These are phyloP conservation scores for Amphimallon solstitiale DNA, from an alignment of 2,888 invertebrate genomes.

Conservation along the genomic window DNA sequence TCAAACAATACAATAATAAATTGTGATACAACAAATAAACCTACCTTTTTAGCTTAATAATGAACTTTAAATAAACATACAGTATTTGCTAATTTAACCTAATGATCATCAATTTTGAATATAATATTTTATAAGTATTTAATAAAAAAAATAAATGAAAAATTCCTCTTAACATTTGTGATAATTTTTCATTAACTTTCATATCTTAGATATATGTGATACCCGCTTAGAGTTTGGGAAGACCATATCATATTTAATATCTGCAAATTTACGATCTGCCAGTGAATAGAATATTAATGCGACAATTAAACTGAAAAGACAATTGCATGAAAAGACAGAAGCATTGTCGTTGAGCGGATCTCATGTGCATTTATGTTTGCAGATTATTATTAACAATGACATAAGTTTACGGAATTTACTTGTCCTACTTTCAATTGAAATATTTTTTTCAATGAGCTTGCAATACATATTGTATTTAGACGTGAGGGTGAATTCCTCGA, in stretches of 20 bases:
- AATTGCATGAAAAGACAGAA: constrained; percentile 27
- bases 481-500: neutral
- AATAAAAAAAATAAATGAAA: constrained; percentile 24
- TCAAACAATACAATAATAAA: no score
- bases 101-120: no score
- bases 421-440: constrained; percentile 23
- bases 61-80: no score
- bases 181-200: constrained; percentile 20
- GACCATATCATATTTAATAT: constrained; percentile 22
- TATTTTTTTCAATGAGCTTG: constrained; percentile 14
- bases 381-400: constrained; percentile 29
- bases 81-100: no score
- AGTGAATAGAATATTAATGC: constrained; percentile 19
- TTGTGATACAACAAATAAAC: no score
- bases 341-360: constrained; percentile 6
- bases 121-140: neutral
- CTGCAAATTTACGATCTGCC: constrained; percentile 17
- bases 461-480: no score
- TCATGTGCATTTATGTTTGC: constrained; percentile 15
- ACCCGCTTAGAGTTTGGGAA: constrained; percentile 4
- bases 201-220: constrained; percentile 14
- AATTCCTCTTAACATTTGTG: neutral
- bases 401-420: constrained; percentile 15
- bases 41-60: no score
- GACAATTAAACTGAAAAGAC: constrained; percentile 18